These are phyloP conservation scores for Pontoporia blainvillei DNA, from an alignment of 2,113 vertebrate genomes.

Conservation along the genomic window DNA sequence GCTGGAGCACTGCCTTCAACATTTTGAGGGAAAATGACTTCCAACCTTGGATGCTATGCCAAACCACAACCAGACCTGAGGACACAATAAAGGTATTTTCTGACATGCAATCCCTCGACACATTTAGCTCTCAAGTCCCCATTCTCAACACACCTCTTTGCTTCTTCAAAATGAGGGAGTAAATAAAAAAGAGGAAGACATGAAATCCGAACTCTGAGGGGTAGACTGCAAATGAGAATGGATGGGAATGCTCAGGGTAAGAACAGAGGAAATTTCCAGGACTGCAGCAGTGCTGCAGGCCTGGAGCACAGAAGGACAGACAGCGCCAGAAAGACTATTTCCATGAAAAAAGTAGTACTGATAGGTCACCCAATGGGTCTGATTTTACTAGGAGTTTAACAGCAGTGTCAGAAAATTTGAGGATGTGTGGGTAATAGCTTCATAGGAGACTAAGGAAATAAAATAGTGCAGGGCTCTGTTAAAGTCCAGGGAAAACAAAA, in stretches of 20 bases:
- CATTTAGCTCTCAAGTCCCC: not conserved
- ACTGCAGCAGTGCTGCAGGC: no score
- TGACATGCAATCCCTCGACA: not conserved
- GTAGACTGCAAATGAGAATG: not conserved
- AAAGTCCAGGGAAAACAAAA: not conserved
- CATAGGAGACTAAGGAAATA: not conserved
- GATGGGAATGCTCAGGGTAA: not conserved
- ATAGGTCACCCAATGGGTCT: not conserved
- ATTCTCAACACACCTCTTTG: not conserved
- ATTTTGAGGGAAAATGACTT: slow-evolving; percentile 6
- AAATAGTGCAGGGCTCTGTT: not conserved
- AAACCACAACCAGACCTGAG: not conserved
- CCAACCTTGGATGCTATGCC: not conserved
- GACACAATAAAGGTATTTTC: not conserved
- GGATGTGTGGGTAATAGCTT: not conserved
- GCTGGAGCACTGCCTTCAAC: not conserved
- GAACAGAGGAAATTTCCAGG: not conserved
- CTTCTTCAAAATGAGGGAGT: not conserved
- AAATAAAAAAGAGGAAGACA: not conserved
- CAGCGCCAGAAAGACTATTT: not conserved
- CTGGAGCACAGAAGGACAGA: not conserved
- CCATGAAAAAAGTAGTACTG: no score
- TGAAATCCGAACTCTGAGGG: not conserved
- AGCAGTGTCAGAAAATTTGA: not conserved
- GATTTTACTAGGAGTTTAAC: not conserved